A percentile compares a stretch with the other conserved stretches of the same genome.
phyloP scores from a whole-genome alignment of 2,113 vertebrate genomes.

The Microcebus jonahi region DNA sequence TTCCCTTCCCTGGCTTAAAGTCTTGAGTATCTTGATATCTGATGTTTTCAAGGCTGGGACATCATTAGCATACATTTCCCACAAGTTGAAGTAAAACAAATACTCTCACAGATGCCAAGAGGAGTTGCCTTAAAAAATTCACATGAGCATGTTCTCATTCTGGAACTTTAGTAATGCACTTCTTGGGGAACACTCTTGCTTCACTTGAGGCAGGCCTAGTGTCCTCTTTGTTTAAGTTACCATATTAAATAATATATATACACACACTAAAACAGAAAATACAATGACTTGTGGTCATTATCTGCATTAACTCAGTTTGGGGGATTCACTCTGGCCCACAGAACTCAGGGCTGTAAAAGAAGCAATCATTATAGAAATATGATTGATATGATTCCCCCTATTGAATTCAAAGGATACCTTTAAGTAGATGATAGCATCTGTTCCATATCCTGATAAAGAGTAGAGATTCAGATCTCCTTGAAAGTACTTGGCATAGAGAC shows the following conservation, averaged over 20 bases:
- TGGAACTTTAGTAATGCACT: not conserved
- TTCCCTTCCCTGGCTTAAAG: not conserved
- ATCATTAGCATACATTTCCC: slow-evolving; percentile 6
- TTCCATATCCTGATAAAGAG: slow-evolving; percentile 97
- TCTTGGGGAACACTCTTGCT: slow-evolving; percentile 4
- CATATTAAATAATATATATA: not conserved
- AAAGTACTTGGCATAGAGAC: slow-evolving; percentile 98
- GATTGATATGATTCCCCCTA: not conserved
- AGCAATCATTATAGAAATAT: not conserved
- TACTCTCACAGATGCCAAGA: slow-evolving; percentile 19
- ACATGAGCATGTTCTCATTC: not conserved
- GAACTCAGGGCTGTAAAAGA: not conserved
- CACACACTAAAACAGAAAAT: not conserved
- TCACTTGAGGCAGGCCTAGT: not conserved
- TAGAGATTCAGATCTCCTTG: slow-evolving; percentile 98
- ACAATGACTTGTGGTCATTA: not conserved
- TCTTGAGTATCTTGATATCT: not conserved
- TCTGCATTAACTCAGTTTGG: not conserved
- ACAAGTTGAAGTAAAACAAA: slow-evolving; percentile 21
- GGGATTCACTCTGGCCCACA: not conserved
- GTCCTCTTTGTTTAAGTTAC: not conserved
- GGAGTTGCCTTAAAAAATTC: not conserved
- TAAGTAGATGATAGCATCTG: slow-evolving; percentile 96
- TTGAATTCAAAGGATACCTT: slow-evolving; percentile 88
- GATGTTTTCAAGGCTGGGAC: not conserved